These are phyloP conservation scores for Psittacula derbiana DNA, from an alignment of 2,797 vertebrate species.

Conservation along the genomic window DNA sequence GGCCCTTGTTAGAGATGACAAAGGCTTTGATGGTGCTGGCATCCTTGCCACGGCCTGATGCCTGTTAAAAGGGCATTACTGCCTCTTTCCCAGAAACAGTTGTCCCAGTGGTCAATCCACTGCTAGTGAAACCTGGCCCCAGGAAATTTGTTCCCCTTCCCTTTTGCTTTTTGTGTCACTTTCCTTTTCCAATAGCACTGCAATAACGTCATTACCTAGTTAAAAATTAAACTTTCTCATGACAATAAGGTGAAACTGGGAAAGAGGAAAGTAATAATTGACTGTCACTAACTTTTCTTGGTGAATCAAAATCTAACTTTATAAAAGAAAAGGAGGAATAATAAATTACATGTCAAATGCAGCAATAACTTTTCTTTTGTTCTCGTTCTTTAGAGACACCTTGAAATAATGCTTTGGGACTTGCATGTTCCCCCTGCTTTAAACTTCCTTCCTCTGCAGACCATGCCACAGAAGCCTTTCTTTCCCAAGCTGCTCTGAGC, in stretches of 20 bases:
- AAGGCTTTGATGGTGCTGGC: background rate
- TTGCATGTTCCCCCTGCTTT: background rate
- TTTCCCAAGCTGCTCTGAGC: background rate
- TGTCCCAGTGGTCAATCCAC: background rate
- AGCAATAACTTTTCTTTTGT: background rate
- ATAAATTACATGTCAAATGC: conserved; percentile 14
- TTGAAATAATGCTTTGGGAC: background rate
- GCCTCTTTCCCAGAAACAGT: background rate
- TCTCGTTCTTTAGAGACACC: background rate
- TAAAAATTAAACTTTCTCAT: conserved; percentile 3
- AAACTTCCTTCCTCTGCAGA: background rate
- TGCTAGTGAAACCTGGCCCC: background rate
- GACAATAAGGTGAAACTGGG: background rate
- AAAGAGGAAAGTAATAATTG: background rate
- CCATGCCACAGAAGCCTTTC: background rate
- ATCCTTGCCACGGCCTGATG: background rate
- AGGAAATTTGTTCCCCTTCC: background rate
- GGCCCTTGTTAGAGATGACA: background rate
- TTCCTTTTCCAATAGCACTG: background rate
- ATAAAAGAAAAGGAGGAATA: conserved; percentile 37
- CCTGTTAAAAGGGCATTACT: background rate
- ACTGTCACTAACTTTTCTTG: conserved; percentile 3
- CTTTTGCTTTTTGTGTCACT: background rate
- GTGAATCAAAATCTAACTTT: conserved; percentile 19
- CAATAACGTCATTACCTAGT: background rate